Conservation (phyloP, 30 jellyfish, hydroid and myxozoan species). For the Aurelia sp. region DNA sequence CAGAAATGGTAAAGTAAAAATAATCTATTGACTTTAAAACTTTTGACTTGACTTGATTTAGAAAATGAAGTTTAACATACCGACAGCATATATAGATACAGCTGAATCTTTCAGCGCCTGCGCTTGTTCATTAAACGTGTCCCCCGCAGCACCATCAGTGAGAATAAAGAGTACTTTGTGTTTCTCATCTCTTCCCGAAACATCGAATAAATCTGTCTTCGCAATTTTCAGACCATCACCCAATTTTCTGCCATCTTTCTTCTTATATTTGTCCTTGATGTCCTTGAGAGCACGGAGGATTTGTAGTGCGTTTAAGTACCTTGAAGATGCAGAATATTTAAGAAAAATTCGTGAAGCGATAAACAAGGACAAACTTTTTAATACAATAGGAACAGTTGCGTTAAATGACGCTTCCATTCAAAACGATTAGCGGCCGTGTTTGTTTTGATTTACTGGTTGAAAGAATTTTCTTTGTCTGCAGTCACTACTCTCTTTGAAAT, state of each 20-base stretch:
- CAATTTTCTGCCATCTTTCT: slow-evolving; percentile 30
- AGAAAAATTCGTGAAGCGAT: no score
- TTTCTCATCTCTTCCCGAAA: slow-evolving; percentile 56
- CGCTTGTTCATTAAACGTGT: slow-evolving; percentile 31
- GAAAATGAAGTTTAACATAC: background rate
- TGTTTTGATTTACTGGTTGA: no score
- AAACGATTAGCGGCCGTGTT: no score
- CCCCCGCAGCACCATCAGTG: slow-evolving; percentile 65
- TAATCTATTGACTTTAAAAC: no score
- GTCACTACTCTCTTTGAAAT: no score
- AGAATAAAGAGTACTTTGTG: slow-evolving; percentile 40
- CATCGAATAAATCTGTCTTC: slow-evolving; percentile 41
- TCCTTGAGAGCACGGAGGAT: slow-evolving; percentile 18
- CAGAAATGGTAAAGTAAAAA: no score
- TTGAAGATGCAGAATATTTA: background rate
- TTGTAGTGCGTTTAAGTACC: slow-evolving; percentile 14
- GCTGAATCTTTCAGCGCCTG: slow-evolving; percentile 50
- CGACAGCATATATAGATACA: slow-evolving; percentile 37
- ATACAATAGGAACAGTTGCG: no score
- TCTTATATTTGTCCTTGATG: slow-evolving; percentile 5
- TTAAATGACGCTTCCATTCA: no score
- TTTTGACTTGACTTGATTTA: background rate
- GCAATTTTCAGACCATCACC: slow-evolving; percentile 44
- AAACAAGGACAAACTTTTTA: background rate
- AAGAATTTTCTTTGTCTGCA: no score